Evolutionary conservation across 2,797 vertebrate genomes (phyloP).

Genomic region (Bufotes viridis): DNA sequence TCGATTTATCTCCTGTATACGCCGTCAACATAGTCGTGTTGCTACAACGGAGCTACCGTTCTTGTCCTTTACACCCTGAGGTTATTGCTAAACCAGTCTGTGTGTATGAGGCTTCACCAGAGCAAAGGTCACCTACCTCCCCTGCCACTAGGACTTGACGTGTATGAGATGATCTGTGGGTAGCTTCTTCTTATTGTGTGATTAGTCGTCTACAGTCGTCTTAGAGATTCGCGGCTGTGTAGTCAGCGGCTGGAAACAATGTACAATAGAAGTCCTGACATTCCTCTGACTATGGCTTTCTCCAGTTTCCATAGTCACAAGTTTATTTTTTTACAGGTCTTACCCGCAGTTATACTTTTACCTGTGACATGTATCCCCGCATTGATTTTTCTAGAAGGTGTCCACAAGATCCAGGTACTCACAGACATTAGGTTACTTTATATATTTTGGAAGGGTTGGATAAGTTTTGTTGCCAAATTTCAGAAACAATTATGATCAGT

Average conservation of each 20-base stretch:
- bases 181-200: background rate
- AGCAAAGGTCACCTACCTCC: conserved; percentile 45
- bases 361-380: background rate
- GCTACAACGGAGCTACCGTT: conserved; percentile 27
- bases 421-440: background rate
- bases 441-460: background rate
- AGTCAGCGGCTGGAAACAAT: background rate
- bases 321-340: background rate
- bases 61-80: conserved; percentile 33
- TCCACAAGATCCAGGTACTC: background rate
- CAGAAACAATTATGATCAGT: background rate
- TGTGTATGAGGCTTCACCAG: conserved; percentile 27
- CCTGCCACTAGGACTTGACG: background rate
- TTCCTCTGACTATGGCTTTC: background rate
- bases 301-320: background rate
- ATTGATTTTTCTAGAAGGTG: background rate
- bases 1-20: background rate
- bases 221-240: background rate
- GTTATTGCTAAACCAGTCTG: conserved; percentile 60
- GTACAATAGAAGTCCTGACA: conserved; percentile 1
- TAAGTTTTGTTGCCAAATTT: background rate
- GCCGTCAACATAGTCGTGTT: conserved; percentile 34
- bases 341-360: background rate
- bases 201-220: background rate
- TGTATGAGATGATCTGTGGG: background rate